Percentiles rank a stretch among this genome's conserved stretches.
Evolutionary conservation across 2,888 invertebrate genomes (phyloP).

Genomic region (Celastrina argiolus): DNA sequence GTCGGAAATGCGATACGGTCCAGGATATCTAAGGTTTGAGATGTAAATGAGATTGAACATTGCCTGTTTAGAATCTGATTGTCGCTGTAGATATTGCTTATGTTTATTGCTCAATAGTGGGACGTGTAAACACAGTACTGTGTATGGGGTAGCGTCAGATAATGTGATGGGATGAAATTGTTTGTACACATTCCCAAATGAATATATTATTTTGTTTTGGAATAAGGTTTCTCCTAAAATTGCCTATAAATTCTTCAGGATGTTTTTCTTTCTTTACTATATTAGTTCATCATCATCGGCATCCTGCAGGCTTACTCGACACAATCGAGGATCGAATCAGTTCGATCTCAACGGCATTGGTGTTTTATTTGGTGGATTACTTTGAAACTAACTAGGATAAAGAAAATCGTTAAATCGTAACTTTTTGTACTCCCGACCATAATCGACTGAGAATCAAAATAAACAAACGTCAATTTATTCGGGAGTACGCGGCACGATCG

Average conservation of each 20-base stretch:
- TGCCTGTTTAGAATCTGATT: slow-evolving; percentile 27
- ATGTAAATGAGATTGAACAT: slow-evolving; percentile 31
- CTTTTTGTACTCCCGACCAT: too few relatives aligned
- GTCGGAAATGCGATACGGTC: neutral
- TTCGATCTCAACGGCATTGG: too few relatives aligned
- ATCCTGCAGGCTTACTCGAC: too few relatives aligned
- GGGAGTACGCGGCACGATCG: too few relatives aligned
- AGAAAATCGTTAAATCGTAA: too few relatives aligned
- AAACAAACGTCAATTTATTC: too few relatives aligned
- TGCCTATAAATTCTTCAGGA: neutral
- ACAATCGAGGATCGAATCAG: too few relatives aligned
- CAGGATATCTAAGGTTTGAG: slow-evolving; percentile 26
- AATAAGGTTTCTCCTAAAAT: neutral
- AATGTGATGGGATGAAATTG: neutral
- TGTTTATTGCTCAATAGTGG: slow-evolving; percentile 2
- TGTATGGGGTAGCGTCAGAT: neutral
- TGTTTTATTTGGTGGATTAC: too few relatives aligned
- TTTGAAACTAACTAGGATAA: too few relatives aligned
- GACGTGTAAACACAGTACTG: slow-evolving; percentile 3
- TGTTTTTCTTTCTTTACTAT: too few relatives aligned
- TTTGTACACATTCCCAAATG: slow-evolving; percentile 6
- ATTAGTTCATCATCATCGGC: too few relatives aligned
- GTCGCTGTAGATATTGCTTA: slow-evolving; percentile 24
- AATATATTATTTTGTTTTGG: slow-evolving; percentile 1
- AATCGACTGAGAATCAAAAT: too few relatives aligned